Evolutionary conservation across 37 sponge, comb jelly and placozoan species (phyloP).

Genomic region (Mnemiopsis leidyi): DNA sequence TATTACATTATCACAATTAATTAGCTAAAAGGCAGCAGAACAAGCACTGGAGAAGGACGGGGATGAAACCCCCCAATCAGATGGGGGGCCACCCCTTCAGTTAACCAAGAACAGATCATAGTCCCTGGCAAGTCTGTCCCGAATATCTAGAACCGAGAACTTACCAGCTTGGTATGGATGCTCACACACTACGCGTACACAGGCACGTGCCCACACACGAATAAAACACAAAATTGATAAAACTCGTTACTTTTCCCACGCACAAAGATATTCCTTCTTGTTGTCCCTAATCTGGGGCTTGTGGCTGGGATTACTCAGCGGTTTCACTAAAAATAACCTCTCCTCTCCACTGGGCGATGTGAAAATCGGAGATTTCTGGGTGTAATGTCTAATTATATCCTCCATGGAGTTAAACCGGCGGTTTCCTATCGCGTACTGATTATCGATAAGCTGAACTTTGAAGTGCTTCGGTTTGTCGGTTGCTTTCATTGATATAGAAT

Average conservation of each 20-base stretch:
- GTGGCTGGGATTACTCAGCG: neutral
- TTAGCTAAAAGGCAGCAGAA: neutral
- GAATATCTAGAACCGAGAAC: too few relatives aligned
- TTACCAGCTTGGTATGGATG: too few relatives aligned
- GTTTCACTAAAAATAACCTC: slow-evolving; percentile 67
- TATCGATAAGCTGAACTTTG: slow-evolving; percentile 80
- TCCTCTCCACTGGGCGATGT: slow-evolving; percentile 81
- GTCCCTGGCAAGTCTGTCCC: neutral
- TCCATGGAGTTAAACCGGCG: slow-evolving; percentile 87
- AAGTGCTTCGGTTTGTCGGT: slow-evolving; percentile 91
- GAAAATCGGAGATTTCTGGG: slow-evolving; percentile 80
- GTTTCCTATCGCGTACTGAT: slow-evolving; percentile 83
- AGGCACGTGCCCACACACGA: too few relatives aligned
- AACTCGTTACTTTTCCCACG: slow-evolving; percentile 58
- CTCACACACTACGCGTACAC: too few relatives aligned
- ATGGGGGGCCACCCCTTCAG: neutral
- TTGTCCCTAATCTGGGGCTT: slow-evolving; percentile 37
- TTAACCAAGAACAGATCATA: neutral
- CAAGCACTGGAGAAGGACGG: too few relatives aligned
- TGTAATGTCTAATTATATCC: slow-evolving; percentile 86
- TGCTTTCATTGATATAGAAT: slow-evolving; percentile 91
- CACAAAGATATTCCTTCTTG: slow-evolving; percentile 46
- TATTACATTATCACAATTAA: neutral
- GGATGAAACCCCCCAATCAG: too few relatives aligned
- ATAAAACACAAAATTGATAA: neutral